Base-by-base conservation (phyloP, 1,140 invertebrate species). In the Aphelenchoides fujianensis region DNA sequence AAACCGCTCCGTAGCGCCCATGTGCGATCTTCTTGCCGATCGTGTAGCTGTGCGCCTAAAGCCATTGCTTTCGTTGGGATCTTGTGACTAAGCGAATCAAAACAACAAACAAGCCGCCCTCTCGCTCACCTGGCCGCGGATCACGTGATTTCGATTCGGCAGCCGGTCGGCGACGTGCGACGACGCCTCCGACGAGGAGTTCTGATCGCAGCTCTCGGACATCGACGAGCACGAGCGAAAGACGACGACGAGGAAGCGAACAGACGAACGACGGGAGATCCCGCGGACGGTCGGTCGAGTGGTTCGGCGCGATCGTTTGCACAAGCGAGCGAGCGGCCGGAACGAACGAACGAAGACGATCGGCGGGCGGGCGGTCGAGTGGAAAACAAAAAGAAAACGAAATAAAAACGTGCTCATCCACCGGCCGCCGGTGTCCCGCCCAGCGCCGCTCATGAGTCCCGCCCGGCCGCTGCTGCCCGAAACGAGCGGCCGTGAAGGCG, bases 1-100 rank as follows among this genome's bases (percentile, higher is more conserved):
- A 82, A 67, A 82, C 80, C 1, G 82, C 80, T 19, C 80, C 80
- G 73, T 78, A 81, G 23, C 79, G 67, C 5, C 80, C 80, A 7
- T 72, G 69, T 9, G 76, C 74, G 2, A 82, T 70, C 53, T 83
- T 82, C 28, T 69, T 70, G 2, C 80, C 80, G 9, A 82, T 75
- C 28, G 79, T 75, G 62, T 84, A 82, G 12, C 69, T 27, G 66
- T 81, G 34, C 34, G 76, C 55, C 68, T 55, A 48, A 48, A 48
- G 23, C 12, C n/a, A n/a, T n/a, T n/a, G n/a, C n/a, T n/a, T n/a
- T n/a, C n/a, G n/a, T n/a, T n/a, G n/a, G n/a, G n/a, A n/a, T n/a
- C n/a, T n/a, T 48, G 41, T 48, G 41, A 48, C 41, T 48, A 48
- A n/a, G n/a, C n/a, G n/a, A n/a, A n/a, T n/a, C n/a, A n/a, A n/a